phyloP scores from a whole-genome alignment of 2,888 invertebrate genomes.

The Oscheius myriophilus region DNA sequence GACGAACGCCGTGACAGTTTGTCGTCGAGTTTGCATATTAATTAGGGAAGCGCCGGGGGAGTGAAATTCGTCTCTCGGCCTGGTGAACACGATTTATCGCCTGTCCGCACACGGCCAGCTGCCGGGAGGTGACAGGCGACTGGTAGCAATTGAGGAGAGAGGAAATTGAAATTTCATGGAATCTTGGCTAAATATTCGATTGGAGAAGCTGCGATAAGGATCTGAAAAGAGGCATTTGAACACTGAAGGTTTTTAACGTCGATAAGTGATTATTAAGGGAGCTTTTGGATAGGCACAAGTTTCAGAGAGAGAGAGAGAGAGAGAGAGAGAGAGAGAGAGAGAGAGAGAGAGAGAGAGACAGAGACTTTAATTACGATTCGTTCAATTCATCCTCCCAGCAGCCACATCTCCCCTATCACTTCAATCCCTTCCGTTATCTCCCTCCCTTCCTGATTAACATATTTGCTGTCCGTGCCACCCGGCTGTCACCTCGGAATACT shows the following conservation, averaged over 20 bases:
- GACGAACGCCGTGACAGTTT: constrained; percentile 5
- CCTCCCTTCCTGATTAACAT: constrained; percentile 12
- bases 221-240: too few species aligned
- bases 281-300: too few species aligned
- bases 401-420: neutral
- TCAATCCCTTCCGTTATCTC: constrained; percentile 9
- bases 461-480: neutral
- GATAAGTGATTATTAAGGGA: too few species aligned
- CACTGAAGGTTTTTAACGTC: too few species aligned
- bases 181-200: too few species aligned
- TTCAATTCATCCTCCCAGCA: neutral
- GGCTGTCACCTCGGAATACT: too few species aligned
- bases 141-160: neutral
- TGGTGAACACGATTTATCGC: constrained; percentile 22
- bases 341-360: constrained; percentile 3
- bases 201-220: too few species aligned
- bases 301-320: neutral
- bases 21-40: constrained; percentile 31
- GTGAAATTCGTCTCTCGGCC: neutral
- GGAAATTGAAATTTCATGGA: neutral
- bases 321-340: neutral
- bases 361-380: neutral
- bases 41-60: constrained; percentile 16
- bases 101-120: too few species aligned
- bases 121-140: neutral